These are phyloP conservation scores for Virgularia gustaviana DNA, from an alignment of 92 coral and sea anemone genomes.

Conservation along the genomic window DNA sequence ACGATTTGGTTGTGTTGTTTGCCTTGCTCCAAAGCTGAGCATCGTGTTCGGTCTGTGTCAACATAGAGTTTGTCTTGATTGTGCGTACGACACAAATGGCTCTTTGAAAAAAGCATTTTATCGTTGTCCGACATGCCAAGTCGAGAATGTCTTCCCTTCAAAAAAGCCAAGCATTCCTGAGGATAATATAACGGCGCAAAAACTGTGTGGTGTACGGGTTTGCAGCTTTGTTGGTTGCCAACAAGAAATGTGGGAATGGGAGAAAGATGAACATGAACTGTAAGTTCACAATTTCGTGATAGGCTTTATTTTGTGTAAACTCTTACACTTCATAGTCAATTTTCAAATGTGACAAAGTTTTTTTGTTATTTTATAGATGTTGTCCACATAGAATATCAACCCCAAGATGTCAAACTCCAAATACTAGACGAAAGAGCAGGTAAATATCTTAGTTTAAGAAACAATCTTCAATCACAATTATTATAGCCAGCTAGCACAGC, in stretches of 20 bases:
- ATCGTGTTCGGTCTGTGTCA: constrained; percentile 97
- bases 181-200: constrained; percentile 76
- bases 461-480: too few species aligned
- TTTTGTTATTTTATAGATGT: too few species aligned
- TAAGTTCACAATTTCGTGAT: constrained; percentile 33
- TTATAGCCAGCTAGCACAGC: too few species aligned
- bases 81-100: constrained; percentile 67
- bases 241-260: constrained; percentile 91
- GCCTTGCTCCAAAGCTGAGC: constrained; percentile 76
- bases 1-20: constrained; percentile 76
- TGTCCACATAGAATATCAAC: too few species aligned
- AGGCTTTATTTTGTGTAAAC: neutral
- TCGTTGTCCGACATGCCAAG: constrained; percentile 92
- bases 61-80: constrained; percentile 85
- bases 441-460: too few species aligned
- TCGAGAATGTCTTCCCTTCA: constrained; percentile 63
- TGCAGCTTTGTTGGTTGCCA: constrained; percentile 72
- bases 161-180: constrained; percentile 87
- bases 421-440: too few species aligned
- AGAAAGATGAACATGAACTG: constrained; percentile 64
- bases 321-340: neutral
- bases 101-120: constrained; percentile 64
- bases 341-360: neutral
- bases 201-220: constrained; percentile 68
- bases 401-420: too few species aligned